Conservation (phyloP, 2,888 invertebrate genomes). For the Adineta ricciae region DNA sequence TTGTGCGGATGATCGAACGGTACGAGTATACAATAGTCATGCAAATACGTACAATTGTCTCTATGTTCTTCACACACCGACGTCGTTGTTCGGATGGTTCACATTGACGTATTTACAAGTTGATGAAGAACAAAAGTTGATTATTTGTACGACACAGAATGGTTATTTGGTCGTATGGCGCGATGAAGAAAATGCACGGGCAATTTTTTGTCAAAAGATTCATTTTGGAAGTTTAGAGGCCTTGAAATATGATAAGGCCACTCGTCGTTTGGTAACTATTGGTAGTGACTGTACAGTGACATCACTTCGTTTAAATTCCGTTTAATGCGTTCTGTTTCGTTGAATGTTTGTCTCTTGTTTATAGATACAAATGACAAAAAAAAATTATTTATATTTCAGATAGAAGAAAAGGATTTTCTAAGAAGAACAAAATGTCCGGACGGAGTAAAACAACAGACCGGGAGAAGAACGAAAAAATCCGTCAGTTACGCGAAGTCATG, state of each 20-base stretch:
- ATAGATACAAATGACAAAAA: not conserved
- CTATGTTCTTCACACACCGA: not conserved
- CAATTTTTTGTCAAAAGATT: not conserved
- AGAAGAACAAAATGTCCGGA: not conserved
- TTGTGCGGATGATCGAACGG: not conserved
- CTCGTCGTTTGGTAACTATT: not conserved
- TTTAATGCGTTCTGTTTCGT: not conserved
- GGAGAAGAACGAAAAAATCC: constrained; percentile 14
- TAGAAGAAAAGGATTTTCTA: not conserved
- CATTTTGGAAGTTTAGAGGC: not conserved
- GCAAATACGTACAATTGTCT: not conserved
- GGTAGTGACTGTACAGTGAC: not conserved
- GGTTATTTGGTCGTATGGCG: constrained; percentile 6
- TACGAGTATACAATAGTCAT: not conserved
- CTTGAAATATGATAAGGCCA: not conserved
- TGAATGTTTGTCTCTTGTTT: not conserved
- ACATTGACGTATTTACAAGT: not conserved
- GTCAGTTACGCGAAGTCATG: not conserved
- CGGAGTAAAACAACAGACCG: not conserved
- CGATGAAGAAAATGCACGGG: not conserved
- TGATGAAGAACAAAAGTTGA: not conserved
- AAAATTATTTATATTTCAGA: not conserved
- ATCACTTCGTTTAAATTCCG: not conserved
- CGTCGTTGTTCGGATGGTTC: not conserved
- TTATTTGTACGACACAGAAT: constrained; percentile 2